Conservation (phyloP, 2,797 vertebrate genomes). For the Melanotaenia maccullochi region DNA sequence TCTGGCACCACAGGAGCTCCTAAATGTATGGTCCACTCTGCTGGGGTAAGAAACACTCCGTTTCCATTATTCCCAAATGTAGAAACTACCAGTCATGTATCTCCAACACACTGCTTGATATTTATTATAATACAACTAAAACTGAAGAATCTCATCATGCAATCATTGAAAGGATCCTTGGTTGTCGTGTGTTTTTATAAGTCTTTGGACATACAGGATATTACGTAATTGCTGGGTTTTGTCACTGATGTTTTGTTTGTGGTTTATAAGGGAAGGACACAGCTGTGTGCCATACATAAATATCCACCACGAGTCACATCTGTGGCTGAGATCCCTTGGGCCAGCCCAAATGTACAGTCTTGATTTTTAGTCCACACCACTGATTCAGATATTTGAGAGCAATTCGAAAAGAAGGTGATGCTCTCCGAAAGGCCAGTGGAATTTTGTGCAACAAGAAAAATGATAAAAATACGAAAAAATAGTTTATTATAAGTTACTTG, state of each 20-base stretch:
- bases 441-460: not conserved
- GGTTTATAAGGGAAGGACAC: slow-evolving; percentile 7
- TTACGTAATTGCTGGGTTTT: slow-evolving; percentile 14
- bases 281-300: slow-evolving; percentile 35
- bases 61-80: not conserved
- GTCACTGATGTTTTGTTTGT: not conserved
- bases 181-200: not conserved
- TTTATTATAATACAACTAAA: not conserved
- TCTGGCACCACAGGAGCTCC: slow-evolving; percentile 96
- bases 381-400: slow-evolving; percentile 9
- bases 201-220: not conserved
- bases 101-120: not conserved
- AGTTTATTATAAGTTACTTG: too few relatives aligned
- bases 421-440: too few relatives aligned
- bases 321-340: slow-evolving; percentile 36
- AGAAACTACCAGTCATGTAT: not conserved
- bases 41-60: slow-evolving; percentile 86
- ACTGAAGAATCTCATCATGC: not conserved
- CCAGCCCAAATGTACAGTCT: slow-evolving; percentile 19
- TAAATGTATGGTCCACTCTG: slow-evolving; percentile 98
- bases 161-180: not conserved
- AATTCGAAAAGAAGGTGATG: not conserved
- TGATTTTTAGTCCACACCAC: slow-evolving; percentile 2
- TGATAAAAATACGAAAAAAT: too few relatives aligned
- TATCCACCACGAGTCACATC: slow-evolving; percentile 26